Conservation (phyloP, 2,888 invertebrate genomes). For the Anorthoa munda region DNA sequence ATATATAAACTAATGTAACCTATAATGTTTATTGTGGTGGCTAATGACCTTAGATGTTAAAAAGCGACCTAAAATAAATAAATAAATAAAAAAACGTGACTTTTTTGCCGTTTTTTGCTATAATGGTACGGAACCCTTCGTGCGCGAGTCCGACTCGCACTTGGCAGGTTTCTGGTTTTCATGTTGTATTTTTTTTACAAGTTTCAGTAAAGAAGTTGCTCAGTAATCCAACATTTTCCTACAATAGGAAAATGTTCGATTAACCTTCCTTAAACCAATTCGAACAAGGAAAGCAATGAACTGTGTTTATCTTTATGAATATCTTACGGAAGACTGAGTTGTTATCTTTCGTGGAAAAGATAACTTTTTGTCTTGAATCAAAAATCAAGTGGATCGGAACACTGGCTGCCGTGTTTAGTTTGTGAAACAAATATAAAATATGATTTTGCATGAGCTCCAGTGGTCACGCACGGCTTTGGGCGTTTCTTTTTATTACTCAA, state of each 20-base stretch:
- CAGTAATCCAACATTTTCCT: neutral
- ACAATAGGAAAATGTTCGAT: slow-evolving; percentile 7
- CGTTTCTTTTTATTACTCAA: slow-evolving; percentile 83
- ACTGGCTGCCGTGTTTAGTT: slow-evolving; percentile 63
- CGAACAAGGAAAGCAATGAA: slow-evolving; percentile 23
- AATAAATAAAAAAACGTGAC: no score
- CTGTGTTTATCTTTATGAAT: slow-evolving; percentile 50
- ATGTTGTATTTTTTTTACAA: neutral
- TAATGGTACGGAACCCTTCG: no score
- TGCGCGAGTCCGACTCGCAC: no score
- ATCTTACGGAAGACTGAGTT: slow-evolving; percentile 35
- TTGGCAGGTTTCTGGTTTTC: no score
- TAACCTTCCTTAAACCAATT: slow-evolving; percentile 19
- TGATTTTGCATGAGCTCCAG: slow-evolving; percentile 80
- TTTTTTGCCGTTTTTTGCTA: no score
- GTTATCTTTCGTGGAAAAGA: slow-evolving; percentile 50
- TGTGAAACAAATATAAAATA: slow-evolving; percentile 82
- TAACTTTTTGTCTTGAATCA: slow-evolving; percentile 56
- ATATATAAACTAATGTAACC: no score
- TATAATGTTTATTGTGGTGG: no score
- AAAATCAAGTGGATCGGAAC: slow-evolving; percentile 54
- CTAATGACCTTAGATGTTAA: no score
- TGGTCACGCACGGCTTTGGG: slow-evolving; percentile 84
- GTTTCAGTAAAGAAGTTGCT: neutral
- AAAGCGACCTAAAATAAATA: no score